Conservation (phyloP, 2,797 vertebrate genomes). For the Rhynchotus rufescens region DNA sequence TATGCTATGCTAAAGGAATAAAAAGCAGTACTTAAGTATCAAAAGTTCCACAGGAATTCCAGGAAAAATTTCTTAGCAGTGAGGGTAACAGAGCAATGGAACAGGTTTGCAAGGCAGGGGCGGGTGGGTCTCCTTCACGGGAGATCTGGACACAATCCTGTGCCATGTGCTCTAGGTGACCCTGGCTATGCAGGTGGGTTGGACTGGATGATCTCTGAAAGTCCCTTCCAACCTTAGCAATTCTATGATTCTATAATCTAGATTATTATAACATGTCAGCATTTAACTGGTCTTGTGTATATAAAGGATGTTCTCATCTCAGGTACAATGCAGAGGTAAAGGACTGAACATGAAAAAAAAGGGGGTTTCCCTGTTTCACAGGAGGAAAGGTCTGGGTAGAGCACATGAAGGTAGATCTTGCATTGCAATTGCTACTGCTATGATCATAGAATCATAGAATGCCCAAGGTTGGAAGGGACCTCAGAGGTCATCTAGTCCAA, state of each 20-base stretch:
- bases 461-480: no score
- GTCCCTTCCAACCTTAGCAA: no score
- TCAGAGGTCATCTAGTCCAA: no score
- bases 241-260: neutral
- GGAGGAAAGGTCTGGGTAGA: neutral
- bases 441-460: neutral
- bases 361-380: neutral
- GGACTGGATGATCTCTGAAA: no score
- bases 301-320: neutral
- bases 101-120: no score
- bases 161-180: no score
- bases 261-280: neutral
- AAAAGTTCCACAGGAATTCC: no score
- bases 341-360: neutral
- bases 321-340: neutral
- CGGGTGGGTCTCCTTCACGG: no score
- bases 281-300: neutral
- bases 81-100: no score
- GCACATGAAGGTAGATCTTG: neutral
- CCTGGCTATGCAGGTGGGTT: no score
- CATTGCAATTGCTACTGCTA: neutral
- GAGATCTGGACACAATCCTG: no score
- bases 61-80: no score
- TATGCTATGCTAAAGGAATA: neutral
- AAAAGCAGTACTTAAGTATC: neutral